Conservation (phyloP, 2,888 invertebrate genomes). For the Pheosia tremula region DNA sequence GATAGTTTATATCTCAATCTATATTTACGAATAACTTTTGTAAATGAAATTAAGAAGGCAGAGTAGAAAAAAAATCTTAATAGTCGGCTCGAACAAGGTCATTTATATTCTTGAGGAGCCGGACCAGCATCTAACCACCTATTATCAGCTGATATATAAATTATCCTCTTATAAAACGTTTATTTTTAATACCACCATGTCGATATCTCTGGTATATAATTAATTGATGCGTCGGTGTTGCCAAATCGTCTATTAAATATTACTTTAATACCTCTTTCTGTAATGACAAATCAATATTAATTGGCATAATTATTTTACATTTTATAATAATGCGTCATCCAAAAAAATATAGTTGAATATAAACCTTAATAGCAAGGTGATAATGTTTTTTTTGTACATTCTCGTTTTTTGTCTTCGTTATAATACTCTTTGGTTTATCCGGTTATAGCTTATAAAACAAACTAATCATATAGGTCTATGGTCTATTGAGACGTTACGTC, state of each 20-base stretch:
- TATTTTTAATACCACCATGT: neutral
- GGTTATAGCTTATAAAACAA: too few species aligned
- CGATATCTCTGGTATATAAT: slow-evolving; percentile 5
- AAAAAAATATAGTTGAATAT: neutral
- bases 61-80: too few species aligned
- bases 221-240: slow-evolving; percentile 7
- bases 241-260: slow-evolving; percentile 13
- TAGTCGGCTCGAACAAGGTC: too few species aligned
- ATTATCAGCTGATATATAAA: neutral
- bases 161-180: neutral
- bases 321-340: neutral
- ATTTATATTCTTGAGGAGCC: too few species aligned
- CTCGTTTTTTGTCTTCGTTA: too few species aligned
- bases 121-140: too few species aligned
- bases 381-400: neutral
- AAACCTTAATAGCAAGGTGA: neutral
- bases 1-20: too few species aligned
- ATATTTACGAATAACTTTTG: too few species aligned
- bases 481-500: neutral
- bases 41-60: too few species aligned
- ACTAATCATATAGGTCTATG: too few species aligned
- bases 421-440: too few species aligned
- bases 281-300: neutral
- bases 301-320: neutral
- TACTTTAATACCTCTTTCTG: slow-evolving; percentile 7